Conservation (phyloP, 1,140 invertebrate genomes). For the Hyles vespertilio region DNA sequence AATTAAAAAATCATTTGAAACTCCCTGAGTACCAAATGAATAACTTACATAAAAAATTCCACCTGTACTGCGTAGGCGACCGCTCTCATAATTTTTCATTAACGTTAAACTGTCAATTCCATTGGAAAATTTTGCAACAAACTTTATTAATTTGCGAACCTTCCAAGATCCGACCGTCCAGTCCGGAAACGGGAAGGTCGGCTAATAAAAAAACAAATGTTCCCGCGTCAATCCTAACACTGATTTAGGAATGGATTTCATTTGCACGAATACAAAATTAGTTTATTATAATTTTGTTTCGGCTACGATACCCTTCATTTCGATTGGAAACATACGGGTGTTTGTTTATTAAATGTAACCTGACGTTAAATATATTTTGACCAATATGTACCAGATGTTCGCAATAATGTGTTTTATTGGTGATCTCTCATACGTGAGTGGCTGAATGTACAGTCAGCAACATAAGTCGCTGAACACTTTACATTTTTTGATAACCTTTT, state of each 20-base stretch:
- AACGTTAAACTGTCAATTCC: constrained; percentile 6
- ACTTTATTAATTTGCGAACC: constrained; percentile 8
- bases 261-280: constrained; percentile 30
- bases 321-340: constrained; percentile 1
- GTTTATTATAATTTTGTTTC: constrained; percentile 34
- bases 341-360: background rate
- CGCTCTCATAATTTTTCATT: constrained; percentile 4
- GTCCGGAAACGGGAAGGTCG: constrained; percentile 6
- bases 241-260: constrained; percentile 29
- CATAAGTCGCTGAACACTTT: too few relatives aligned
- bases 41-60: too few relatives aligned
- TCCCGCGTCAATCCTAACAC: constrained; percentile 23
- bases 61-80: too few relatives aligned
- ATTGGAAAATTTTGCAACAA: constrained; percentile 5
- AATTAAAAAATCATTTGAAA: too few relatives aligned
- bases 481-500: too few relatives aligned
- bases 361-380: background rate
- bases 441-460: too few relatives aligned
- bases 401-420: too few relatives aligned
- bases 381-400: too few relatives aligned
- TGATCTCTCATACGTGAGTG: too few relatives aligned
- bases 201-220: constrained; percentile 19
- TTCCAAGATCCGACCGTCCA: constrained; percentile 7
- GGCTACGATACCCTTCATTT: constrained; percentile 15
- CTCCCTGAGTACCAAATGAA: too few relatives aligned